Conservation (phyloP, 2,113 vertebrate genomes). For the Menidia beryllina region DNA sequence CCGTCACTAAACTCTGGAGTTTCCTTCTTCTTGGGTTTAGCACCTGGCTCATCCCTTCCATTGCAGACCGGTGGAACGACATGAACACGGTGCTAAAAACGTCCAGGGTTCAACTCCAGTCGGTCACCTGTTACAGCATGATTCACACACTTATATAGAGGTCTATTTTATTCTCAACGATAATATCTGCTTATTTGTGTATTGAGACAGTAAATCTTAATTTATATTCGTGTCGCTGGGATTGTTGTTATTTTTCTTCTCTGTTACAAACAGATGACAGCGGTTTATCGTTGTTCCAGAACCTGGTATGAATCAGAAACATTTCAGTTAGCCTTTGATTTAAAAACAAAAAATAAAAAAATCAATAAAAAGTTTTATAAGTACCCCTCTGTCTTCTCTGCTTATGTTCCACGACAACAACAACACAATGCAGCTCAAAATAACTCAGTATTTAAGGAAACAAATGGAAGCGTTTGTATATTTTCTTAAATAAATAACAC, state of each 20-base stretch:
- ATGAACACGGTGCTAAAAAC: background rate
- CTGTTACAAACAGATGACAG: slow-evolving; percentile 61
- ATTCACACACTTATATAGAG: slow-evolving; percentile 66
- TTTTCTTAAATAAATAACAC: no score
- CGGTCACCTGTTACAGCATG: slow-evolving; percentile 59
- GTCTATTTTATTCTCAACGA: slow-evolving; percentile 67
- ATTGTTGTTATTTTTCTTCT: slow-evolving; percentile 61
- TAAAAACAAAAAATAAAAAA: no score
- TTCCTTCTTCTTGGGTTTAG: slow-evolving; percentile 13
- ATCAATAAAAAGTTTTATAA: slow-evolving; percentile 78
- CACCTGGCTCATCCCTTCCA: background rate
- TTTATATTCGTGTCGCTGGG: slow-evolving; percentile 74
- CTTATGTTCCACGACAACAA: background rate
- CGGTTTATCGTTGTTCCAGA: slow-evolving; percentile 63
- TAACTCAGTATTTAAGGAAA: no score
- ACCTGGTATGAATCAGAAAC: slow-evolving; percentile 73
- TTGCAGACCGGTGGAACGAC: background rate
- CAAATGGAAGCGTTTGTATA: no score
- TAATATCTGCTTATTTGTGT: slow-evolving; percentile 71
- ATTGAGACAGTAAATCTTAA: slow-evolving; percentile 68
- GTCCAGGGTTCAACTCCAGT: slow-evolving; percentile 19
- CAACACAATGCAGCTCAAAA: no score
- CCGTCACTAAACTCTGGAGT: slow-evolving; percentile 8
- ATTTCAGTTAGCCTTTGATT: slow-evolving; percentile 77
- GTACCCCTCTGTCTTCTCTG: slow-evolving; percentile 1